These are phyloP conservation scores for Centropyge bicolor DNA, from an alignment of 2,797 vertebrate species.

Conservation along the genomic window DNA sequence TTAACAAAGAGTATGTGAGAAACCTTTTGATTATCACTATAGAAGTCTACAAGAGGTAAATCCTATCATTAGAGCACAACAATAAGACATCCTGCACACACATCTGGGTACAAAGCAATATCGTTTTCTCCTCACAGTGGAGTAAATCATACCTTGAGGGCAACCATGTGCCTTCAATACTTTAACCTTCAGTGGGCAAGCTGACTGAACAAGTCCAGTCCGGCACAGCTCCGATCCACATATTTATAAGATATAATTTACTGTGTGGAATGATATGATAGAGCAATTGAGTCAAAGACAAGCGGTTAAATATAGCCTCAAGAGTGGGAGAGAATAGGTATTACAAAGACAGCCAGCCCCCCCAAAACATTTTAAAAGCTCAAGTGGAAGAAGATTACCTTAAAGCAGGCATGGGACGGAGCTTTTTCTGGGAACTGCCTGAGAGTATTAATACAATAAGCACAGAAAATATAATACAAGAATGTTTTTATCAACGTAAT, in stretches of 20 bases:
- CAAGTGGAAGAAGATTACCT: constrained; percentile 85
- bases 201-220: constrained; percentile 17
- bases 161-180: constrained; percentile 17
- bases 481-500: constrained; percentile 88
- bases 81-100: constrained; percentile 14
- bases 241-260: constrained; percentile 40
- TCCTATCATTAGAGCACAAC: constrained; percentile 2
- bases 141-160: constrained; percentile 21
- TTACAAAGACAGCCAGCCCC: constrained; percentile 60
- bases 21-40: not conserved
- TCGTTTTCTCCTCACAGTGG: constrained; percentile 14
- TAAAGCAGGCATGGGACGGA: constrained; percentile 76
- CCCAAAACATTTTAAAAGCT: constrained; percentile 79
- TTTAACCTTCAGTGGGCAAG: constrained; percentile 9
- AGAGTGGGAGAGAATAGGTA: constrained; percentile 60
- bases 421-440: constrained; percentile 78
- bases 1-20: not conserved
- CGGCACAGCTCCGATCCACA: not conserved
- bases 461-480: constrained; percentile 86
- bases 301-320: constrained; percentile 54
- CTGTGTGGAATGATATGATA: constrained; percentile 13
- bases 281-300: constrained; percentile 35
- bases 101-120: not conserved
- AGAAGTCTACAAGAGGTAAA: constrained; percentile 9
- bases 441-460: constrained; percentile 86